Percentiles rank a stretch among this genome's conserved stretches.
Conservation (phyloP, 2,797 vertebrate genomes). For the Pagetopsis macropterus region DNA sequence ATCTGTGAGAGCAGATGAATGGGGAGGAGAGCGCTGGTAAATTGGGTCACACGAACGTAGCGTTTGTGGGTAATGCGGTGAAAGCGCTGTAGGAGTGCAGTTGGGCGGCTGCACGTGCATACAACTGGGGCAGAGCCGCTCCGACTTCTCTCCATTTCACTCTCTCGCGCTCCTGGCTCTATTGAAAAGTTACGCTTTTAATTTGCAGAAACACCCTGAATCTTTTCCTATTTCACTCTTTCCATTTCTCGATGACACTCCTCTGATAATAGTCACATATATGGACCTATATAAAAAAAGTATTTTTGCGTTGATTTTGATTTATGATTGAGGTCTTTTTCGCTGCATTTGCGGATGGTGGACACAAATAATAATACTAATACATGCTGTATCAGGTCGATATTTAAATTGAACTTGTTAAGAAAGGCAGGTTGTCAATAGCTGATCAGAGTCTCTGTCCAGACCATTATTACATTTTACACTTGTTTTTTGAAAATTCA, state of each 20-base stretch:
- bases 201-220: slow-evolving; percentile 20
- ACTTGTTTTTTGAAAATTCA: neutral
- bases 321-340: neutral
- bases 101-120: slow-evolving; percentile 65
- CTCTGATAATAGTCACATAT: slow-evolving; percentile 1
- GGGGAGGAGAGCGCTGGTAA: slow-evolving; percentile 75
- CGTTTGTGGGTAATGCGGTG: slow-evolving; percentile 79
- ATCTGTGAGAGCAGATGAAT: slow-evolving; percentile 81
- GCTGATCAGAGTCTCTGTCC: neutral
- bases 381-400: neutral
- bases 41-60: slow-evolving; percentile 75
- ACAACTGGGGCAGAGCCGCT: slow-evolving; percentile 68
- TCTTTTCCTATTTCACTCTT: neutral
- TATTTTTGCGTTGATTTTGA: neutral
- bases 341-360: no score
- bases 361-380: neutral
- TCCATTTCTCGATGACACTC: slow-evolving; percentile 17
- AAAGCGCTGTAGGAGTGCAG: slow-evolving; percentile 74
- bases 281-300: neutral
- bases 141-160: slow-evolving; percentile 35
- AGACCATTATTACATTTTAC: neutral
- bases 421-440: neutral
- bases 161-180: slow-evolving; percentile 27
- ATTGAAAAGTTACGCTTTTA: slow-evolving; percentile 36
- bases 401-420: neutral